Base-by-base conservation (phyloP, 2,888 invertebrate genomes). In the Euplexia lucipara region DNA sequence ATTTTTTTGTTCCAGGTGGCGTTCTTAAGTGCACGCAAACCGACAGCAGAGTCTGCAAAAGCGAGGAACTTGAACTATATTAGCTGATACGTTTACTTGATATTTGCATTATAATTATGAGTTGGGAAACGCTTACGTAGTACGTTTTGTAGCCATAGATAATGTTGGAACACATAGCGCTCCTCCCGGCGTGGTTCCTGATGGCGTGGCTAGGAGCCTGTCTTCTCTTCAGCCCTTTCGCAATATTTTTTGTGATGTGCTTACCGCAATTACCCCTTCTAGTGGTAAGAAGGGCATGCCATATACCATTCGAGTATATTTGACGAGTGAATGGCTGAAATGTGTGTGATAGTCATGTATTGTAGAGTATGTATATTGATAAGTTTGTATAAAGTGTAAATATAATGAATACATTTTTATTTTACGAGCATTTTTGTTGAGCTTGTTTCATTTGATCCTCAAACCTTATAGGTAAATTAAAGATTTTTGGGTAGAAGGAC, bases 261-360 rank as follows among this genome's bases (percentile, higher is more conserved):
- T 91, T 97, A 78, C 97, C 97, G 60, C 97, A 97, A 86, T 91
- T 97, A 84, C 97, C 97, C 65, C 96, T 97, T 80, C 91, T 97
- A 82, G 93, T 97, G 82, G 90, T 97, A 60, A 95, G 97, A 78
- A 95, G 97, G 86, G 95, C 96, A 79, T 96, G 96, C 83, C 96
- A 96, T 88, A 96, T 97, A 88, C 97, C 96, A 7, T 96, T 97
- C 81, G 97, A 97, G 88, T 96, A 97, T 83, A 96, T 96, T 84
- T 96, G 86, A 96, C 12, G 34, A 58, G 12, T 47, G 53, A 62
- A 58, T 71, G 67, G 47, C 44, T 51, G 63, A 70, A 54, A 69
- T 71, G 71, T 63, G 70, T 69, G 72, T 62, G 44, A 74, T 80
- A 84, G 83, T 82, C 79, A 80, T 76, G 78, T 79, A 82, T 69